Base-by-base conservation (phyloP, 2,113 vertebrate species). In the Thunnus maccoyii region DNA sequence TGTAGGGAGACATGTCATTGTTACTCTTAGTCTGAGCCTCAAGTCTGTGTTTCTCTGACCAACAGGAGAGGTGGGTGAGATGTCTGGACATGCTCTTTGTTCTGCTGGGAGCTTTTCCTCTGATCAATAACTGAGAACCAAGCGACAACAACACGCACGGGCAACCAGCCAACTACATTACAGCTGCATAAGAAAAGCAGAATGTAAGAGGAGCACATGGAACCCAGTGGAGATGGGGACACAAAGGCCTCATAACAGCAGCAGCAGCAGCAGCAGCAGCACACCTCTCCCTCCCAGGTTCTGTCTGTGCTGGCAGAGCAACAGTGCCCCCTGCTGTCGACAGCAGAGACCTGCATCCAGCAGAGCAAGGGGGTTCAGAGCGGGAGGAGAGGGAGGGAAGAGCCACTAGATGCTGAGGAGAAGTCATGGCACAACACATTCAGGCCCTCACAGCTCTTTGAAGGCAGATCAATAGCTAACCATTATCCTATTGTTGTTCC, bases 401-500 rank as follows among this genome's bases (percentile, higher is more conserved):
- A 92, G 88, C 87, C 89, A 90, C 92, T 92, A 85, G 89, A 92
- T 90, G 88, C 87, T 78, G 85, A 91, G 86, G 89, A 89, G 78
- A 91, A 90, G 92, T 93, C 93, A 94, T 80, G 93, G 91, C 91
- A 92, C 93, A 93, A 92, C 91, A 90, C 86, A 83, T 89, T 92
- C 88, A 87, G 88, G 89, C 89, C 87, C 91, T 91, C 86, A 32
- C 92, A 90, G 90, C 88, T 91, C 92, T 92, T 86, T 90, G 91
- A 93, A 90, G 91, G 89, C 85, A 81, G 91, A 93, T 94, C 94
- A 92, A 94, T 92, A 93, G 78, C 78, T 70, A 90, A 90, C 90
- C 89, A 92, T 94, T 93, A 93, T 92, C 91, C 89, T 88, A 93
- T 92, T 93, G 91, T 93, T 93, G 92, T 90, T 93, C 88, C 85